Percentiles rank a stretch among this genome's conserved stretches.
Conservation (phyloP, 2,113 vertebrate genomes). For the Struthio camelus region DNA sequence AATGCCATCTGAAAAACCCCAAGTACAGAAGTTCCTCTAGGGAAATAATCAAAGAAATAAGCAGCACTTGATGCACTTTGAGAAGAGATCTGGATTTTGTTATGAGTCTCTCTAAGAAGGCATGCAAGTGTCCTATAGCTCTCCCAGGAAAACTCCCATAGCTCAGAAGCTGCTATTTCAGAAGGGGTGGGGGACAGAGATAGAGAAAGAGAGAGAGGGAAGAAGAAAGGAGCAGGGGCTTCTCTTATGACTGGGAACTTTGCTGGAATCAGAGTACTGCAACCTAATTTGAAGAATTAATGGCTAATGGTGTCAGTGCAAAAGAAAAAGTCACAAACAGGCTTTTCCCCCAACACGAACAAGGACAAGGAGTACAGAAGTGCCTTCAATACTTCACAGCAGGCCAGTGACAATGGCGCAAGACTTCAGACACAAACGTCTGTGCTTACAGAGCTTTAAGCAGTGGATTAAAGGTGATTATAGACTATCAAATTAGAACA, state of each 20-base stretch:
- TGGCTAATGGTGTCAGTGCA: fast-evolving
- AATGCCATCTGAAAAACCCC: background rate
- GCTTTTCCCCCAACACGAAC: background rate
- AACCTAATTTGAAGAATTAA: background rate
- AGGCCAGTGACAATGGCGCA: background rate
- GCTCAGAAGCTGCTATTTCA: background rate
- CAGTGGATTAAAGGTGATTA: background rate
- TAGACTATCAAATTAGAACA: background rate
- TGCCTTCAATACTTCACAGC: background rate
- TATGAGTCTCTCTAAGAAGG: background rate
- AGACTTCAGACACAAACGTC: background rate
- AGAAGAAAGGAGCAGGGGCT: background rate
- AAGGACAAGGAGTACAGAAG: background rate
- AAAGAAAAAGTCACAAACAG: background rate
- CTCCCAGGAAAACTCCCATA: background rate
- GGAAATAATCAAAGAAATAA: background rate
- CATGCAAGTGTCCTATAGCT: background rate
- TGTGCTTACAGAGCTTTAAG: background rate
- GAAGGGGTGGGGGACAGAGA: too few relatives aligned
- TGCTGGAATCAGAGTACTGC: background rate
- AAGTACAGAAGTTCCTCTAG: background rate
- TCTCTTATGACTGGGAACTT: background rate
- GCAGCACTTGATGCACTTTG: background rate
- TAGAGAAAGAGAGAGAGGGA: too few relatives aligned
- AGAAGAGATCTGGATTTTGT: background rate